phyloP scores from a whole-genome alignment of 2,888 invertebrate species.

The Xiphydria camelus region DNA sequence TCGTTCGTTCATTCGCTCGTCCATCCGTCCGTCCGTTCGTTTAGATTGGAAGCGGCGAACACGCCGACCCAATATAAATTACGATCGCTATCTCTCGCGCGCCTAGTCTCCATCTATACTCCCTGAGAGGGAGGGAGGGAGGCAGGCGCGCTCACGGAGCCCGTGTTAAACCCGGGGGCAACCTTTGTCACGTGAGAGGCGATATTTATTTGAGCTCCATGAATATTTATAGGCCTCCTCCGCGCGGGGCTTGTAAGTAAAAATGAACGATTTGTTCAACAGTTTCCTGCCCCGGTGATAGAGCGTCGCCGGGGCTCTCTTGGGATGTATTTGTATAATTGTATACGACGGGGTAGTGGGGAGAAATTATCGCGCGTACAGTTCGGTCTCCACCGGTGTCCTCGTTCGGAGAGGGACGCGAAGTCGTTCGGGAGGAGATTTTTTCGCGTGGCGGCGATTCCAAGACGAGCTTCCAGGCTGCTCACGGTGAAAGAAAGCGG shows the following conservation, averaged over 20 bases:
- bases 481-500: too few species aligned
- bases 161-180: constrained; percentile 19
- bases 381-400: too few species aligned
- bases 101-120: constrained; percentile 13
- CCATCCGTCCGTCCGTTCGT: constrained; percentile 24
- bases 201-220: constrained; percentile 2
- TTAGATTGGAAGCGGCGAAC: constrained; percentile 29
- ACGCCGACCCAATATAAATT: constrained; percentile 29
- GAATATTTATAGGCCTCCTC: constrained; percentile 2
- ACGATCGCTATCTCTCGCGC: constrained; percentile 30
- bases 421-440: too few species aligned
- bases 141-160: too few species aligned
- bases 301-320: background rate
- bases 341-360: too few species aligned
- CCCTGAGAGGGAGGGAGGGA: too few species aligned
- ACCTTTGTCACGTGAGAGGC: constrained; percentile 24
- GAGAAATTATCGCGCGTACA: too few species aligned
- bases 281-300: constrained; percentile 1
- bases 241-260: background rate
- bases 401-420: too few species aligned
- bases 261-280: constrained; percentile 1
- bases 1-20: constrained; percentile 18
- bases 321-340: too few species aligned
- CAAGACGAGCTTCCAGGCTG: too few species aligned
- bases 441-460: too few species aligned